Evolutionary conservation across 2,888 invertebrate genomes (phyloP).

Genomic region (Bugula neritina): DNA sequence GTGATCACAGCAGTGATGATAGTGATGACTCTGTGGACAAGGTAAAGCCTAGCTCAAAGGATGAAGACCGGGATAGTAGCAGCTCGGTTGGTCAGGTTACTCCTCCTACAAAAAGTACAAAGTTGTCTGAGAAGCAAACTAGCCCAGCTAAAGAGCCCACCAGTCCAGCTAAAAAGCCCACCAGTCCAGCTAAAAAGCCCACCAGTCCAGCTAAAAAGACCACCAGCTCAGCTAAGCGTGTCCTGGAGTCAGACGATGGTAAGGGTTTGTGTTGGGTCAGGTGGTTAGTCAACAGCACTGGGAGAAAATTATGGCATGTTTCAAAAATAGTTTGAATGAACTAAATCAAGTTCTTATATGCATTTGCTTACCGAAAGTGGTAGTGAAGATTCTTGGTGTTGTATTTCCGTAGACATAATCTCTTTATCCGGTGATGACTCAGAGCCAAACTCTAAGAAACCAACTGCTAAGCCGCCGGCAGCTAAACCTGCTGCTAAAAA

Average conservation of each 20-base stretch:
- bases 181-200: not conserved
- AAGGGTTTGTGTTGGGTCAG: not conserved
- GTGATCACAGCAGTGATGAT: not conserved
- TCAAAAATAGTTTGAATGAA: no score
- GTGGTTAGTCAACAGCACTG: no score
- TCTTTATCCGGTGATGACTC: not conserved
- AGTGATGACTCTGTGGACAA: not conserved
- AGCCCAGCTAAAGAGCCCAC: not conserved
- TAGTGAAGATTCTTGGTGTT: no score
- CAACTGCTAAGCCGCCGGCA: not conserved
- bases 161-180: not conserved
- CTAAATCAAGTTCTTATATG: no score
- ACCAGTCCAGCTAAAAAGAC: not conserved
- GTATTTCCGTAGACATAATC: not conserved
- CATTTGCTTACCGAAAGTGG: no score
- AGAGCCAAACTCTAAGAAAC: conserved; percentile 6
- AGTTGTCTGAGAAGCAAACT: not conserved
- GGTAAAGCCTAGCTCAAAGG: not conserved
- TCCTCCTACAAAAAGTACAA: no score
- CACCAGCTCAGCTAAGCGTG: no score
- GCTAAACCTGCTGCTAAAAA: not conserved
- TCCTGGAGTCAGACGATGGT: not conserved
- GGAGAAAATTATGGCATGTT: no score
- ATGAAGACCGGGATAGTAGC: not conserved
- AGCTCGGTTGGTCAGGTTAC: no score